Evolutionary conservation across 2,888 invertebrate species (phyloP), one percentile per base, ranked within the genome.

Genomic region (Caenorhabditis sinica): DNA sequence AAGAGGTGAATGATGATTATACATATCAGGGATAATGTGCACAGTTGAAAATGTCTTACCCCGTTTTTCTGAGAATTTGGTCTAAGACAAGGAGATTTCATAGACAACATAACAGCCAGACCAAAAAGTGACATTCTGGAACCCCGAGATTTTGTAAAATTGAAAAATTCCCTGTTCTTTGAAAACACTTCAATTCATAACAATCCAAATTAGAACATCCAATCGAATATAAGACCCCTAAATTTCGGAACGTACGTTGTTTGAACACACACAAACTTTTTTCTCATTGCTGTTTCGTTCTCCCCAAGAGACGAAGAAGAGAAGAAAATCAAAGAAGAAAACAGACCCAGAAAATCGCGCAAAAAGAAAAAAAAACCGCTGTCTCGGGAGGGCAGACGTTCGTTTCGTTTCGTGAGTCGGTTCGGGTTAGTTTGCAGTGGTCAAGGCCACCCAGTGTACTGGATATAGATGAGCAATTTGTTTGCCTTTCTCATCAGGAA

Each of bases 1-100:
- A 90, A 72, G 90, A 91, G 86, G 91, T 85, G 58, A 25, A 15
- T 43, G 17, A 43, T 30, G 45, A 61, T 45, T 28, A 60, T 15
- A 13, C n/a, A n/a, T n/a, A 9, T 25, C 30, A 33, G 4, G 15
- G 13, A 3, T 40, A 61, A 4, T 33, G 33, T 33, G 33, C n/a
- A 33, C 11, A 13, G 11, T 45, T 3, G 11, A 45, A 45, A 45
- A 45, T 3, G n/a, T 17, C 15, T 13, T 13, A n/a, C n/a, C n/a
- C n/a, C n/a, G n/a, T n/a, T n/a, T n/a, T n/a, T n/a, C n/a, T n/a
- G n/a, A n/a, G n/a, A n/a, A n/a, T n/a, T n/a, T n/a, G n/a, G n/a
- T n/a, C n/a, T n/a, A n/a, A n/a, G n/a, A n/a, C n/a, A n/a, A n/a
- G n/a, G n/a, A n/a, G n/a, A n/a, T n/a, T n/a, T n/a, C n/a, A n/a